These are phyloP conservation scores for Triplophysa siluroides DNA, from an alignment of 2,113 vertebrate genomes.

Conservation along the genomic window DNA sequence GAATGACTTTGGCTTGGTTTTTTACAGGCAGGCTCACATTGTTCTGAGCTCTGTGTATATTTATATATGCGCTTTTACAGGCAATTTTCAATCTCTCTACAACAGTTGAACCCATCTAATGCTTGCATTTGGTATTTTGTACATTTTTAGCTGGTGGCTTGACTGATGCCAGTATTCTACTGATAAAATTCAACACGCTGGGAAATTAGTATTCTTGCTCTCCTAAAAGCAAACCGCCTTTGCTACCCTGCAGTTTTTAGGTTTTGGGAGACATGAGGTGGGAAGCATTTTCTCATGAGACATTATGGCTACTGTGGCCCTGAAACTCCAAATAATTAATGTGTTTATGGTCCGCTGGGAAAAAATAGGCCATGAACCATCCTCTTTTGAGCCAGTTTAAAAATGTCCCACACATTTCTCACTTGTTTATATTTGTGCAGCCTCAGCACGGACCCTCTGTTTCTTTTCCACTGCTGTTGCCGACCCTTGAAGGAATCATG, in stretches of 20 bases:
- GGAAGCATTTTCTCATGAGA: conserved; percentile 54
- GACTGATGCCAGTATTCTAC: not conserved
- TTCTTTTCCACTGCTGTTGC: not conserved
- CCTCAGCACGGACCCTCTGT: conserved; percentile 8
- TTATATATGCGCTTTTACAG: not conserved
- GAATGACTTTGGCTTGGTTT: no score
- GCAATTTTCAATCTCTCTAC: not conserved
- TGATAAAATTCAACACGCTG: conserved; percentile 11
- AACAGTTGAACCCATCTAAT: not conserved
- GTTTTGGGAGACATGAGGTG: conserved; percentile 49
- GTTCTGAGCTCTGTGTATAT: not conserved
- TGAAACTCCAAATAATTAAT: conserved; percentile 54
- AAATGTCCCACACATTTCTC: conserved; percentile 22
- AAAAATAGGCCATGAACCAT: conserved; percentile 11
- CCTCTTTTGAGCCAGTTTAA: conserved; percentile 27
- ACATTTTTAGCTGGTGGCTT: conserved; percentile 5
- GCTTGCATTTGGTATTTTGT: not conserved
- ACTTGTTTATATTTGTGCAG: conserved; percentile 37
- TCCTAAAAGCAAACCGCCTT: conserved; percentile 50
- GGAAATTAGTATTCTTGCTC: conserved; percentile 63
- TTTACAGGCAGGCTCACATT: not conserved
- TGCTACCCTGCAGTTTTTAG: conserved; percentile 51
- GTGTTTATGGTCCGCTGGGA: conserved; percentile 14
- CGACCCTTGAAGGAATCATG: not conserved
- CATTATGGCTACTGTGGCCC: conserved; percentile 49